Conservation (phyloP, 2,888 invertebrate species). For the Drosophila lutescens region DNA sequence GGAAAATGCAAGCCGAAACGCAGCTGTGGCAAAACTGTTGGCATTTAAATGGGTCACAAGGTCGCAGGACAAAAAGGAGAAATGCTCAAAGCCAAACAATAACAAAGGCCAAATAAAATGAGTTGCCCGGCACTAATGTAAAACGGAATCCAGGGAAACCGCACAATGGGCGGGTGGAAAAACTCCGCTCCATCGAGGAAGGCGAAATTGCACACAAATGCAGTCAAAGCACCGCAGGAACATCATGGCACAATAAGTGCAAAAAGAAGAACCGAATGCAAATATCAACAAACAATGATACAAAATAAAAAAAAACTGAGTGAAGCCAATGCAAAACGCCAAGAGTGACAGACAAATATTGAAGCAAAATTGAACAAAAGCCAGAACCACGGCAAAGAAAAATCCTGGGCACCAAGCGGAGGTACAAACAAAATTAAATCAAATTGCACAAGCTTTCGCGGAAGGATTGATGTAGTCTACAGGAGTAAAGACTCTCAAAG, state of each 20-base stretch:
- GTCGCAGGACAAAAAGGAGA: slow-evolving; percentile 16
- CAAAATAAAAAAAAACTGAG: slow-evolving; percentile 1
- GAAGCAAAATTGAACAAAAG: slow-evolving; percentile 35
- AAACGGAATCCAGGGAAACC: slow-evolving; percentile 29
- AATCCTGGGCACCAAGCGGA: neutral
- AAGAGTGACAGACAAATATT: slow-evolving; percentile 32
- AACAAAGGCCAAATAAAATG: slow-evolving; percentile 35
- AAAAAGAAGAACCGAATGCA: slow-evolving; percentile 17
- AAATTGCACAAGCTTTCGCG: neutral
- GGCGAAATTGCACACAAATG: slow-evolving; percentile 47
- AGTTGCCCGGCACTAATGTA: slow-evolving; percentile 31
- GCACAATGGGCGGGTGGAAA: slow-evolving; percentile 15
- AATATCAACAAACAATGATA: slow-evolving; percentile 1
- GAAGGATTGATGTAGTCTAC: neutral
- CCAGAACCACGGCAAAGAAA: slow-evolving; percentile 2
- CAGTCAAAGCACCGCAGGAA: slow-evolving; percentile 48
- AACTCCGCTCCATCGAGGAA: slow-evolving; percentile 16
- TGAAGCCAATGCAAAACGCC: slow-evolving; percentile 31
- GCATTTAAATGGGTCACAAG: slow-evolving; percentile 41
- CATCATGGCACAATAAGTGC: slow-evolving; percentile 27
- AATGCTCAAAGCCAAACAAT: slow-evolving; percentile 37
- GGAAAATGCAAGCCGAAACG: slow-evolving; percentile 36
- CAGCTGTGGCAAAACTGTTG: slow-evolving; percentile 40
- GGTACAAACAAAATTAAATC: slow-evolving; percentile 21
- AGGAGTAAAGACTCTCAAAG: neutral